Conservation (phyloP, 2,888 invertebrate genomes). For the Odontomyia ornata region DNA sequence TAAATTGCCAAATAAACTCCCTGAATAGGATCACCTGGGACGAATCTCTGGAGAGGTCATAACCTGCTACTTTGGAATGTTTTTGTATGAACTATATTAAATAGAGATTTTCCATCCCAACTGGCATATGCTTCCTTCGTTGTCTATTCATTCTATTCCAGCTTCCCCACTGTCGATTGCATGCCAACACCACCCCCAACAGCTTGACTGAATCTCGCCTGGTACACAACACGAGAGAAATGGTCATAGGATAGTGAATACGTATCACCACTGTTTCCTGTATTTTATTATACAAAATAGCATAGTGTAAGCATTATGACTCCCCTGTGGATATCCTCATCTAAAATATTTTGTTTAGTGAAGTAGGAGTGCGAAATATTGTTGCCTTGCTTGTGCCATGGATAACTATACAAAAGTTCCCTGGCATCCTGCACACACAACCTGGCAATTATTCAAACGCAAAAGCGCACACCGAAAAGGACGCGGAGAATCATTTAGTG, state of each 20-base stretch:
- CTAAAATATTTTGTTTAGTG: slow-evolving; percentile 11
- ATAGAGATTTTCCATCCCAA: slow-evolving; percentile 26
- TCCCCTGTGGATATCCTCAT: slow-evolving; percentile 24
- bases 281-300: slow-evolving; percentile 38
- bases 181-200: too few relatives aligned
- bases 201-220: too few relatives aligned
- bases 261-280: slow-evolving; percentile 21
- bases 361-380: neutral
- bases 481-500: too few relatives aligned
- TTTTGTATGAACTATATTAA: slow-evolving; percentile 40
- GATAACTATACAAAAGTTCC: slow-evolving; percentile 4
- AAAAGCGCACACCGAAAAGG: neutral
- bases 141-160: neutral
- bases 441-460: slow-evolving; percentile 17
- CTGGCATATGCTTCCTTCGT: neutral
- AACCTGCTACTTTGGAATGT: slow-evolving; percentile 14
- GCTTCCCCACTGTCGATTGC: neutral
- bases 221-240: neutral
- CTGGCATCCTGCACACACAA: neutral
- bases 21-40: slow-evolving; percentile 37
- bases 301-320: slow-evolving; percentile 41
- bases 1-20: slow-evolving; percentile 36
- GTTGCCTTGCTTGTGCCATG: neutral
- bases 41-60: slow-evolving; percentile 22
- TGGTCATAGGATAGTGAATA: slow-evolving; percentile 6